Conservation (phyloP, 2,113 vertebrate genomes). For the Podiceps cristatus region DNA sequence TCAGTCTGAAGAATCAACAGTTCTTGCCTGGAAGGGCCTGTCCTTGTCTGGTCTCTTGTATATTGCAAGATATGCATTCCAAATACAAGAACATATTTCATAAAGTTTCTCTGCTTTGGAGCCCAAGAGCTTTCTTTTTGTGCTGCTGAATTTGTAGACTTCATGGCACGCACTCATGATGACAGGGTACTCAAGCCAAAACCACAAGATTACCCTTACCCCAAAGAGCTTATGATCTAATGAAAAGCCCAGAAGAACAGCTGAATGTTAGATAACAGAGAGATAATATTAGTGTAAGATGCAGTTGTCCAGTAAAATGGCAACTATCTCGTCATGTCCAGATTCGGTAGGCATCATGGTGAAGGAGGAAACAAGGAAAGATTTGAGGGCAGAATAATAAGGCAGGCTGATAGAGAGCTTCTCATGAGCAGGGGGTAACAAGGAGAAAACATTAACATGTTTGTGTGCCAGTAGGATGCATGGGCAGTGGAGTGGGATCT, state of each 20-base stretch:
- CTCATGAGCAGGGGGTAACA: background rate
- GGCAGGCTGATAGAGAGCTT: background rate
- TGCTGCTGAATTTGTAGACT: background rate
- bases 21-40: background rate
- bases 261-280: background rate
- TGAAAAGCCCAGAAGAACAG: background rate
- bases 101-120: background rate
- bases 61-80: background rate
- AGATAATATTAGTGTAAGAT: background rate
- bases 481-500: background rate
- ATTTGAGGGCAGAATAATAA: background rate
- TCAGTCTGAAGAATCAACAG: background rate
- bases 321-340: background rate
- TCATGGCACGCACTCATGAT: rapidly evolving
- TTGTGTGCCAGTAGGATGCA: rapidly evolving
- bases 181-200: background rate
- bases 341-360: background rate
- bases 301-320: background rate
- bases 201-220: background rate
- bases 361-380: background rate
- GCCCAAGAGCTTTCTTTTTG: background rate
- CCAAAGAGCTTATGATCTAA: background rate
- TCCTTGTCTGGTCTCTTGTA: background rate
- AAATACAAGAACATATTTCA: background rate
- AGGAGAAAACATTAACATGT: background rate